Conservation (phyloP, 2,113 vertebrate genomes). For the Coracopsis vasa region DNA sequence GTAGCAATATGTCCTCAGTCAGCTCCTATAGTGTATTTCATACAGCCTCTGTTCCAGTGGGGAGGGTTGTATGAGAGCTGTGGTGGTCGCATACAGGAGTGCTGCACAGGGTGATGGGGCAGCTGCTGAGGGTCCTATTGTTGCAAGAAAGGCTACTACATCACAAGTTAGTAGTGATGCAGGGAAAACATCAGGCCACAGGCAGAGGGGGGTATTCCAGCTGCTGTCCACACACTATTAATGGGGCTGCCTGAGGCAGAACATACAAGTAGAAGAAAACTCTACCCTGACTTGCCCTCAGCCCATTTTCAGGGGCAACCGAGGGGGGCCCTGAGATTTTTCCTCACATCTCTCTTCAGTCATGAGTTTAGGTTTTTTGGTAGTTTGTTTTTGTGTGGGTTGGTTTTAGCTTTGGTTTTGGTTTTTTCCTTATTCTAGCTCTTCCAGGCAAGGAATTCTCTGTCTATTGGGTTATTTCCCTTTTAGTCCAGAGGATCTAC, state of each 20-base stretch:
- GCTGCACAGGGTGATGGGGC: neutral
- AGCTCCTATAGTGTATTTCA: neutral
- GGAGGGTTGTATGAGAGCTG: neutral
- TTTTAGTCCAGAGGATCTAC: neutral
- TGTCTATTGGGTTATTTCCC: neutral
- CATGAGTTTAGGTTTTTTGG: neutral
- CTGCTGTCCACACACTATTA: neutral
- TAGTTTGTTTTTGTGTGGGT: neutral
- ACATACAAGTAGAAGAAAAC: neutral
- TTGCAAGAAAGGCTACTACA: neutral
- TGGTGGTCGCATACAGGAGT: too few relatives aligned
- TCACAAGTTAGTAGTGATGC: neutral
- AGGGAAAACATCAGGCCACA: neutral
- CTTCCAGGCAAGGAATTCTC: neutral
- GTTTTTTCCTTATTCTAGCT: neutral
- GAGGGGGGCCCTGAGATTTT: neutral
- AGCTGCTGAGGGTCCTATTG: neutral
- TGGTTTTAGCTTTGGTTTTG: neutral
- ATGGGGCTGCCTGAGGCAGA: neutral
- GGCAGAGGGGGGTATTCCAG: fast-evolving
- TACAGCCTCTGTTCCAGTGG: neutral
- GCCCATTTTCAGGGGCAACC: neutral
- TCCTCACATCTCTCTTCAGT: neutral
- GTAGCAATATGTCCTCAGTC: neutral
- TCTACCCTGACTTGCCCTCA: neutral